Evolutionary conservation across 2,797 vertebrate species (phyloP), one percentile per base, ranked within the genome.

Genomic region (Leucoraja ocellata): DNA sequence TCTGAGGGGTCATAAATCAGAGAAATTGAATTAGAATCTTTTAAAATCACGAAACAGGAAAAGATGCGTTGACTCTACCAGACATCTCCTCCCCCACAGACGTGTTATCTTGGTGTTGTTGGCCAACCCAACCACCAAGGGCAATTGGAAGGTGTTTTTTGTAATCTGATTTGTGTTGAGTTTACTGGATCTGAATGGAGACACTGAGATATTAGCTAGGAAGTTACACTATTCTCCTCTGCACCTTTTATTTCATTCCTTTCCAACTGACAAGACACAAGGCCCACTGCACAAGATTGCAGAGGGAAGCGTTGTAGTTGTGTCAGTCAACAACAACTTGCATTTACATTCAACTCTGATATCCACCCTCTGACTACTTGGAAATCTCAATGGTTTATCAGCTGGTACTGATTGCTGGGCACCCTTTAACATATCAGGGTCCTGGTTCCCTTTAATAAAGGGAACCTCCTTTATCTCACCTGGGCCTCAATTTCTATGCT

Each of bases 1-100:
- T 92, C 71, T 54, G 46, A 71, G 18, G 39, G 71, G 71, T 39
- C 71, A 92, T 76, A 92, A 92, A 92, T 92, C 90, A 92, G 71
- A 74, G 88, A 92, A 92, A 92, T 92, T 92, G 90, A 92, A 92
- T 92, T 74, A 92, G 90, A 92, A 92, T 92, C 36, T 73, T 92
- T 58, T 74, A 76, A 58, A 92, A 74, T 76, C 5, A 71, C 16
- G 71, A 92, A 76, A 76, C 23, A 58, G 71, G 73, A 14, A 39
- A 54, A 92, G 84, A 28, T 92, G 46, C 46, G 76, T 54, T 58
- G 58, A 25, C 68, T 92, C 71, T 16, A 92, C 4, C 25, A 4
- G 21, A 76, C 28, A 63, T 23, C 36, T 36, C 32, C 84, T 46
- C 68, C 63, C 68, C 68, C 18, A 1, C 21, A 28, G 32, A 91